A percentile compares a stretch with the other conserved stretches of the same genome.
phyloP scores from a whole-genome alignment of 2,113 vertebrate species.

The Heliornis fulica region DNA sequence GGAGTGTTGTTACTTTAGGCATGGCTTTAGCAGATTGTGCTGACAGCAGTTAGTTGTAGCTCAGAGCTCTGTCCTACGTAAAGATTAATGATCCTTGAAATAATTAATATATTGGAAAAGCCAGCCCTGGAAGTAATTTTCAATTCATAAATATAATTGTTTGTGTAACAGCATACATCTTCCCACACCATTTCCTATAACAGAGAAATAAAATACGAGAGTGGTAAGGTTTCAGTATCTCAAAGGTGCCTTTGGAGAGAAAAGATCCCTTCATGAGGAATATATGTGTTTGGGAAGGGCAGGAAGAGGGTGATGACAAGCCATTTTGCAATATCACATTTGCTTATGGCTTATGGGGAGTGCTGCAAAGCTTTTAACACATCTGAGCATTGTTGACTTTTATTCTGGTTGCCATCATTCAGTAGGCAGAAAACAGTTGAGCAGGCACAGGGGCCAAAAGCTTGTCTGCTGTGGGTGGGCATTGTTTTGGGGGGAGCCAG shows the following conservation, averaged over 20 bases:
- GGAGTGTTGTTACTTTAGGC: not conserved
- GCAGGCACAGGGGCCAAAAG: not conserved
- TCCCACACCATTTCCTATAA: not conserved
- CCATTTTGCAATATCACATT: constrained; percentile 18
- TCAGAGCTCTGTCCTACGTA: not conserved
- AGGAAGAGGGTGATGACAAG: constrained; percentile 57
- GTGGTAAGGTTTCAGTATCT: not conserved
- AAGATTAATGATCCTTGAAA: constrained; percentile 15
- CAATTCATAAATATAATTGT: constrained; percentile 3
- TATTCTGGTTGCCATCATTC: constrained; percentile 1
- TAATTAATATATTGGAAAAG: constrained; percentile 12
- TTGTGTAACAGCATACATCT: not conserved
- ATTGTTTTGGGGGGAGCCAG: constrained; percentile 48
- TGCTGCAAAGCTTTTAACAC: constrained; percentile 31
- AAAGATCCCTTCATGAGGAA: constrained; percentile 27
- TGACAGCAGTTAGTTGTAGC: not conserved
- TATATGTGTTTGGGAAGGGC: constrained; percentile 5
- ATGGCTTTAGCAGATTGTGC: not conserved
- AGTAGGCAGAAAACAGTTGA: not conserved
- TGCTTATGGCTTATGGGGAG: not conserved
- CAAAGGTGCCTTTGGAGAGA: not conserved
- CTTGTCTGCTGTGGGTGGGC: not conserved
- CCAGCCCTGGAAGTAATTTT: not conserved
- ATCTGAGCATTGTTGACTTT: constrained; percentile 21
- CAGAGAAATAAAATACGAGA: not conserved